A percentile compares a stretch with the other conserved stretches of the same genome.
These are phyloP conservation scores for Diachasmimorpha longicaudata DNA, from an alignment of 1,140 invertebrate genomes.

Conservation along the genomic window DNA sequence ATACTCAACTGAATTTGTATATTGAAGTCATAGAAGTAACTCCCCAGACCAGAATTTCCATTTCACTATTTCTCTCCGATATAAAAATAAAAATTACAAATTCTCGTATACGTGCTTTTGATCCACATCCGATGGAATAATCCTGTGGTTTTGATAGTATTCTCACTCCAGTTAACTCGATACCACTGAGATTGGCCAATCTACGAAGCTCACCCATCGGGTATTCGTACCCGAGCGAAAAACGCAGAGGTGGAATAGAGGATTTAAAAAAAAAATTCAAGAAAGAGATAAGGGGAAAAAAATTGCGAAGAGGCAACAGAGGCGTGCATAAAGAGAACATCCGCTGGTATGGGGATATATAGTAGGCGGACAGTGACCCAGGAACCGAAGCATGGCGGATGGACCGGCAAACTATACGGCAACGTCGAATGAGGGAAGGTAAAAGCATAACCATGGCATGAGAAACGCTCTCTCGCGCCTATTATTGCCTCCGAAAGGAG, in stretches of 20 bases:
- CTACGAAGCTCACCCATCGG: not conserved
- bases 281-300: not conserved
- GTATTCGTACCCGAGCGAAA: not conserved
- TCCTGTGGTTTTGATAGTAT: not conserved
- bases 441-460: conserved; percentile 12
- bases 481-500: not conserved
- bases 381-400: conserved; percentile 42
- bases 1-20: too few relatives aligned
- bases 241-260: not conserved
- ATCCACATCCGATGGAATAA: not conserved
- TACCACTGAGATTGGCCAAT: not conserved
- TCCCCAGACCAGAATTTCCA: too few relatives aligned
- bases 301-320: not conserved
- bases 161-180: not conserved
- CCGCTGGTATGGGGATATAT: conserved; percentile 25
- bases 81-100: not conserved
- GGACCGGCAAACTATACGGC: conserved; percentile 32
- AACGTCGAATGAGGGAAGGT: conserved; percentile 11
- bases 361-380: conserved; percentile 42
- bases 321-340: conserved; percentile 25
- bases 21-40: too few relatives aligned
- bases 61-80: not conserved
- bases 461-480: conserved; percentile 19
- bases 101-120: not conserved
- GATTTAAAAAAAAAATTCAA: not conserved